Evolutionary conservation across 1,140 invertebrate genomes (phyloP).

Genomic region (Sarcophaga bullata): DNA sequence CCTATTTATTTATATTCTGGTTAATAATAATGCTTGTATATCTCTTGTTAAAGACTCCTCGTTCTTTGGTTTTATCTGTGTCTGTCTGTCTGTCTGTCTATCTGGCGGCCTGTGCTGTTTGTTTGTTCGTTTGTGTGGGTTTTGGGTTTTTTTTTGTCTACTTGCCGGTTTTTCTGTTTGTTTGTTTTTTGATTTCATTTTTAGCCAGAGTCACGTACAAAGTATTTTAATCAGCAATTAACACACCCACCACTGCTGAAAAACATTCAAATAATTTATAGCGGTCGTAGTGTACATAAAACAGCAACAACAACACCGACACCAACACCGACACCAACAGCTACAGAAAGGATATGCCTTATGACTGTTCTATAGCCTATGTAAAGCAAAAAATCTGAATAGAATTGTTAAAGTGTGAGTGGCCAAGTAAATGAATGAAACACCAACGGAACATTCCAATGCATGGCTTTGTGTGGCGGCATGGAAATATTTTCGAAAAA

Average conservation of each 20-base stretch:
- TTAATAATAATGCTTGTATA: too few relatives aligned
- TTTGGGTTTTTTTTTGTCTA: not conserved
- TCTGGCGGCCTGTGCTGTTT: not conserved
- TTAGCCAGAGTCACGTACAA: constrained; percentile 17
- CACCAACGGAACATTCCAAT: too few relatives aligned
- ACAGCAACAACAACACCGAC: not conserved
- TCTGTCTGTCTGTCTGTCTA: too few relatives aligned
- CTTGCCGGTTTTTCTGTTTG: not conserved
- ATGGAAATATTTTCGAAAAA: too few relatives aligned
- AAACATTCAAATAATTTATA: constrained; percentile 5
- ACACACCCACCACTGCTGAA: not conserved
- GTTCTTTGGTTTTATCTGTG: too few relatives aligned
- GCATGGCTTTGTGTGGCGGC: too few relatives aligned
- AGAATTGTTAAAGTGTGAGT: too few relatives aligned
- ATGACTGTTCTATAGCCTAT: too few relatives aligned
- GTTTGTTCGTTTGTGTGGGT: not conserved
- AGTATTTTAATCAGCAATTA: constrained; percentile 38
- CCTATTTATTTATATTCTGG: not conserved
- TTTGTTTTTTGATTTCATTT: not conserved
- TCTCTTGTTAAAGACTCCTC: too few relatives aligned
- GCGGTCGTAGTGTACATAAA: not conserved
- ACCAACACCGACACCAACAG: not conserved
- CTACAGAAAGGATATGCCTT: not conserved
- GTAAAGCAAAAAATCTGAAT: too few relatives aligned
- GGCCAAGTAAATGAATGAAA: too few relatives aligned